phyloP scores from a whole-genome alignment of 2,113 vertebrate species.

The Tauraco erythrolophus region DNA sequence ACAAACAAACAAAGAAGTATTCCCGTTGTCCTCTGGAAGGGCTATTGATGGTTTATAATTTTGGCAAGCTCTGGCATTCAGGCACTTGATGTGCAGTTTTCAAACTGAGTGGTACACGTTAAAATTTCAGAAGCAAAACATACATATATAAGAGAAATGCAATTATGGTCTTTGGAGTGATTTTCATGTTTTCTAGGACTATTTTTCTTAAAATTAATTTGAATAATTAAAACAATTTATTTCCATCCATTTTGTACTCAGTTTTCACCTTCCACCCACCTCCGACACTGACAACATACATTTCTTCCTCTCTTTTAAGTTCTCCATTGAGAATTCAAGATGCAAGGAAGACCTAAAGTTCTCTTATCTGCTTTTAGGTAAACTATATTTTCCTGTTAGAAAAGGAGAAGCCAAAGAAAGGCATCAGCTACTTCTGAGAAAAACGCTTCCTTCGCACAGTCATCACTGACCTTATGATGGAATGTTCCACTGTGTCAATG shows the following conservation, averaged over 20 bases:
- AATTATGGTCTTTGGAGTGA: neutral
- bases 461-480: neutral
- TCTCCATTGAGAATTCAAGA: neutral
- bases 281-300: neutral
- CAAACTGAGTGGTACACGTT: neutral
- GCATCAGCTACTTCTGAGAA: neutral
- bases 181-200: neutral
- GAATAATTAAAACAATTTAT: neutral
- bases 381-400: neutral
- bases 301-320: neutral
- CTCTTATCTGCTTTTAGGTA: neutral
- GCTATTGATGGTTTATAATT: neutral
- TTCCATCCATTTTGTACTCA: neutral
- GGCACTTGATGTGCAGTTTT: neutral
- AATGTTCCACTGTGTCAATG: neutral
- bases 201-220: neutral
- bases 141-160: neutral
- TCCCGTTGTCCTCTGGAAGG: neutral
- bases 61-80: neutral
- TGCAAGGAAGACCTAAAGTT: neutral
- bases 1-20: neutral
- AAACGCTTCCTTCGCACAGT: neutral
- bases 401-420: neutral
- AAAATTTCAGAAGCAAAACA: neutral
- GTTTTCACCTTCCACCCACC: neutral